Evolutionary conservation across 2,797 vertebrate genomes (phyloP).

Genomic region (Galaxias olidus): DNA sequence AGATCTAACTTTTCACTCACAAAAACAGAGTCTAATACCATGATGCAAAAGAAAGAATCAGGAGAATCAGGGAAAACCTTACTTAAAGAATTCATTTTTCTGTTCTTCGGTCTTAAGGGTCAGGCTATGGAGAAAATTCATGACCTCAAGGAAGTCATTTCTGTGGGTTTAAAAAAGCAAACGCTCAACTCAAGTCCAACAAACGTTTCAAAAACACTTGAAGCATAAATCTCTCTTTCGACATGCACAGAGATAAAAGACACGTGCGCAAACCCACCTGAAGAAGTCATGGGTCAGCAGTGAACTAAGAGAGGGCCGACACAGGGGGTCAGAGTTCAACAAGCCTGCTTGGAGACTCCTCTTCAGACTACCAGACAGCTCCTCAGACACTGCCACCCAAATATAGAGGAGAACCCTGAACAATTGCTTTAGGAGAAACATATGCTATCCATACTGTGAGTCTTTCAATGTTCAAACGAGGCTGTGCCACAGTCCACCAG

Average conservation of each 20-base stretch:
- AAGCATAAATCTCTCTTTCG: not conserved
- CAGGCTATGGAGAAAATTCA: slow-evolving; percentile 94
- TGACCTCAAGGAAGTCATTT: slow-evolving; percentile 96
- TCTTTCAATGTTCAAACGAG: too few species aligned
- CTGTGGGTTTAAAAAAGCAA: slow-evolving; percentile 60
- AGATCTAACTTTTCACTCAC: slow-evolving; percentile 12
- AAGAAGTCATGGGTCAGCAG: slow-evolving; percentile 90
- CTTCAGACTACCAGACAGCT: slow-evolving; percentile 78
- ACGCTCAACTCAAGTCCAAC: not conserved
- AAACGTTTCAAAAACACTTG: not conserved
- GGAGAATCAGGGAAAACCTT: slow-evolving; percentile 63
- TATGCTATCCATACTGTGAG: too few species aligned
- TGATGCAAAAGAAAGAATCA: too few species aligned
- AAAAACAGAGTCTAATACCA: too few species aligned
- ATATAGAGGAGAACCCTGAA: too few species aligned
- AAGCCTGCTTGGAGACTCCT: slow-evolving; percentile 80
- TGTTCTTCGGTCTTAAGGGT: slow-evolving; percentile 96
- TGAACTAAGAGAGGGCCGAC: slow-evolving; percentile 80
- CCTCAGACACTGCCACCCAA: too few species aligned
- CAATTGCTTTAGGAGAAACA: too few species aligned
- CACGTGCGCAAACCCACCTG: too few species aligned
- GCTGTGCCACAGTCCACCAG: slow-evolving; percentile 53
- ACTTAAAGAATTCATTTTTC: slow-evolving; percentile 99
- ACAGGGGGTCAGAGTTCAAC: slow-evolving; percentile 81
- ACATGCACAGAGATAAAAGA: too few species aligned